Base-by-base conservation (phyloP, 1,140 invertebrate genomes). In the Hypothenemus hampei region DNA sequence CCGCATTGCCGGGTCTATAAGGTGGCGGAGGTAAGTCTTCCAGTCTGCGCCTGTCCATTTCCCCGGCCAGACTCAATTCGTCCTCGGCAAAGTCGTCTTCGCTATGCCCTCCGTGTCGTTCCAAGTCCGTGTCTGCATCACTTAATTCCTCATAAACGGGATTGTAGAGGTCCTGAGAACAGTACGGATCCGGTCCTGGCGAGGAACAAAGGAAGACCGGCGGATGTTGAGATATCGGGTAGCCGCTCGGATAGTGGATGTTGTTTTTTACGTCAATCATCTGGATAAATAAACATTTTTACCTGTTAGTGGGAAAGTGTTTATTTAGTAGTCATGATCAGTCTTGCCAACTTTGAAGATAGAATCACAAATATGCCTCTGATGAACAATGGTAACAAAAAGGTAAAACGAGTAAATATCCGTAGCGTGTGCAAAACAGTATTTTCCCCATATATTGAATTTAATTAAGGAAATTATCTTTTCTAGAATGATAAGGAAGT, bases 71-170 rank as follows among this genome's bases (percentile, higher is more conserved):
- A 65, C 70, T 81, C 15, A 84, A 68, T 64, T 84, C 83, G 61
- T 85, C 82, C 67, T 84, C 83, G 52, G 81, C 82, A 58, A 83
- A 82, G 55, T 84, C 83, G 56, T 85, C 82, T 63, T 83, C 82
- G 65, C 80, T 83, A 47, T 72, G 76, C 1, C 76, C 67, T 18
- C 77, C 78, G 31, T 75, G 78, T 13, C 44, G 19, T 15, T 65
- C 65, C 46, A 70, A 41, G 57, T 83, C 81, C 50, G 76, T 79
- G 52, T 84, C 81, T 26, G 78, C 77, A 61, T 83, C 80, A 58
- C 81, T 82, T 37, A 85, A 73, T 67, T 85, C 83, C 69, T 85
- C 82, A 71, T 85, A 85, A 20, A 85, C 82, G 46, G 83, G 82
- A 69, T 82, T 81, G 71, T 81, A 82, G 45, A 80, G 74, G 63